Conservation (phyloP, 2,797 vertebrate species). For the Rousettus madagascariensis region DNA sequence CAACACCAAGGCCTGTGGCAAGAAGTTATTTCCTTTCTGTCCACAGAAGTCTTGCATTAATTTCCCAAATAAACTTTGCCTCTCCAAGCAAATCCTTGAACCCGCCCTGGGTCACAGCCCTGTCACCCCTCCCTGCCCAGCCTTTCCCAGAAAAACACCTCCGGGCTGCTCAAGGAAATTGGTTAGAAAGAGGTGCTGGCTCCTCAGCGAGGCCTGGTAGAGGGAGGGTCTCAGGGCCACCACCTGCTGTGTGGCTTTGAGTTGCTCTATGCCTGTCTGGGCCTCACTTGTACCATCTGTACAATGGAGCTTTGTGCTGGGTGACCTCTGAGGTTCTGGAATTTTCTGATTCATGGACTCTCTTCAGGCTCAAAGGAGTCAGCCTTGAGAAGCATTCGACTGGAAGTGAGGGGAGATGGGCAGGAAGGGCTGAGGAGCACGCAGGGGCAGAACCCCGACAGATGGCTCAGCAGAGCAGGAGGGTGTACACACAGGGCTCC, state of each 20-base stretch:
- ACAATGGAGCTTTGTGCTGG: neutral
- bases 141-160: neutral
- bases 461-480: neutral
- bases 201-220: neutral
- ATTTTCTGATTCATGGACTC: neutral
- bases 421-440: neutral
- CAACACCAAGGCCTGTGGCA: neutral
- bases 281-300: neutral
- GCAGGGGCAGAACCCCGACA: neutral
- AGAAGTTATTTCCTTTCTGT: neutral
- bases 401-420: neutral
- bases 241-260: neutral
- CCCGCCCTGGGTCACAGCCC: neutral
- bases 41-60: neutral
- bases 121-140: neutral
- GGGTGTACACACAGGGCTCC: too few species aligned
- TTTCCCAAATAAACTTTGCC: neutral
- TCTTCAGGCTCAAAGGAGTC: neutral
- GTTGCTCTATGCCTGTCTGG: neutral
- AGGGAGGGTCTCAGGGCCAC: neutral
- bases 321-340: neutral
- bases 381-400: neutral
- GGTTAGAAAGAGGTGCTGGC: neutral
- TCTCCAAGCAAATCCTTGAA: neutral
- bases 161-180: neutral